Evolutionary conservation across 2,888 invertebrate genomes (phyloP), one percentile per base, ranked within the genome.

Genomic region (Diaprepes abbreviatus): DNA sequence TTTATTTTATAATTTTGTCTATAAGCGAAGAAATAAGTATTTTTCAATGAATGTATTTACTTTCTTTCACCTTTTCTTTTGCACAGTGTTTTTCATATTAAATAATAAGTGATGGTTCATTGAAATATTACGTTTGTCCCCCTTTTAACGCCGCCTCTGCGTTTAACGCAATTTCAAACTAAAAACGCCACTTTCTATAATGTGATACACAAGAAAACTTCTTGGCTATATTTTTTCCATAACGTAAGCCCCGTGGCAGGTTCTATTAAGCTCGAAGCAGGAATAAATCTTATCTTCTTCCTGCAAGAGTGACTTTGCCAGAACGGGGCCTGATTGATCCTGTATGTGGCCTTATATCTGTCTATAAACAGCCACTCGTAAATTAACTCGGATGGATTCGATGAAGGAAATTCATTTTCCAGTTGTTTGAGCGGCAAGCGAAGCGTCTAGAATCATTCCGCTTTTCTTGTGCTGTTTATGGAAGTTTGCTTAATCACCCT

Each of bases 391-490:
- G 81, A 83, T 82, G 82, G 83, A 83, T 82, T 78, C 83, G 83
- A 83, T 82, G 84, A 84, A 84, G 84, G 85, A 85, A 84, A 84
- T 84, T 85, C 84, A 85, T 85, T 85, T 85, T 85, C 84, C 85
- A 82, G 82, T 83, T 85, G 85, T 84, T 85, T 84, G 85, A 80
- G 79, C 79, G 80, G 80, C 80, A 80, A 84, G 80, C 83, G 81
- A 81, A 81, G 83, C 84, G 83, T 79, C 76, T 77, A 38, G 62
- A 76, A 79, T 80, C 81, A 79, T 80, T 82, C 79, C 81, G 77
- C 76, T 76, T 79, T 79, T 79, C 79, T 82, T 79, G 76, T 78
- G 77, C 76, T 74, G 80, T 79, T 79, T 80, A 75, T 79, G 78
- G 77, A 81, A 80, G 78, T 82, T 81, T 79, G 80, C 79, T 81